Base-by-base conservation (phyloP, 2,888 invertebrate species). In the Dyspetes luteomarginatus region DNA sequence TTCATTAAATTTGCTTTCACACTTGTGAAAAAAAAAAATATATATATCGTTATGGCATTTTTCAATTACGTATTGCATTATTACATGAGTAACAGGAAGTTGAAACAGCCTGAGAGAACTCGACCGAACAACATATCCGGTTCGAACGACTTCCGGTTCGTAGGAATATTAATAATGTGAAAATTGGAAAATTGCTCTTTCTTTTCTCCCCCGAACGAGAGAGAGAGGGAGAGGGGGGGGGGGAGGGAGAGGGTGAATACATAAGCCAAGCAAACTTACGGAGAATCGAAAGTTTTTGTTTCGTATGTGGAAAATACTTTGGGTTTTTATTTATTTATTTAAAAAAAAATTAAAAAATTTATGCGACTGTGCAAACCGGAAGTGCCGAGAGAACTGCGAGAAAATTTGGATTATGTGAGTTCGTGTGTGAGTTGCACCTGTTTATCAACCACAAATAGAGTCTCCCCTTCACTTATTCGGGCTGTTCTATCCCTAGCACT, bases 401-500 rank as follows among this genome's bases (percentile, higher is more conserved):
- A 9, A 30, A 30, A 36, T 68, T 45, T 41, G 50, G 30, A 17
- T 52, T n/a, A 48, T 41, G 36, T 64, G 55, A 52, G 56, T 48
- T 48, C 26, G 48, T 50, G 28, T 56, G 52, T 36, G 64, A 17
- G 30, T 55, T 48, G 62, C 78, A 78, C 78, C 78, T 74, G 74
- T 50, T 74, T 41, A 15, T 22, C 48, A 50, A 41, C 74, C 68
- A 41, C 68, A 58, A 79, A 79, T 74, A 79, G 60, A 48, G 15
- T 48, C 17, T 56, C 67, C 2, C 36, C 15, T 36, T 7, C 45
- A 48, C 55, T 74, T 56, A 28, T 56, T 26, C 48, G 28, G 41
- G 43, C 72, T 22, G 36, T 52, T 50, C 26, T 52, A 24, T n/a
- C 4, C 17, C 45, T 56, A 28, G 43, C 58, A 15, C 41, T 15